A percentile compares a stretch with the other conserved stretches of the same genome.
Evolutionary conservation across 2,113 vertebrate species (phyloP).

Genomic region (Ascaphus truei): DNA sequence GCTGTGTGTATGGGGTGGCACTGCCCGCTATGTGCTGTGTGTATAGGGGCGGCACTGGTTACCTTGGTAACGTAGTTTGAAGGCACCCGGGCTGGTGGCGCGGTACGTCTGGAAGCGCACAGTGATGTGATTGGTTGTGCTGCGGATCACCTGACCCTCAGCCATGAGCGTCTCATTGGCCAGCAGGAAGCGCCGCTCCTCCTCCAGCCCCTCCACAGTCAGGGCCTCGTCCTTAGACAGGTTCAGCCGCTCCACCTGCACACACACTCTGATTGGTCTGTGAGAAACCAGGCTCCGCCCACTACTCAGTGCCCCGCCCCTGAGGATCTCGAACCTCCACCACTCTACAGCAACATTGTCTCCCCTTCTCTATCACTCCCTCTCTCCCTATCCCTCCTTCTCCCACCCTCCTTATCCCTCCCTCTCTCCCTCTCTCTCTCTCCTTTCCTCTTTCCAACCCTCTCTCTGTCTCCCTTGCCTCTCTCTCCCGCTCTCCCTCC

Average conservation of each 20-base stretch:
- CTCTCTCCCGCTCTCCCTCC: conserved; percentile 62
- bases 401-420: conserved; percentile 67
- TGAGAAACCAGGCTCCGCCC: background rate
- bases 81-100: conserved; percentile 69
- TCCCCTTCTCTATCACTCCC: background rate
- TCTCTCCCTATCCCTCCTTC: background rate
- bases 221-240: conserved; percentile 82
- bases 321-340: background rate
- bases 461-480: conserved; percentile 62
- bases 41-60: no score
- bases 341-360: no score
- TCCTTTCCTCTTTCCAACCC: background rate
- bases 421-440: conserved; percentile 59
- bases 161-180: conserved; percentile 85
- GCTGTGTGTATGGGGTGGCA: no score
- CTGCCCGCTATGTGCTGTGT: no score
- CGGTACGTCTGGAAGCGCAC: conserved; percentile 81
- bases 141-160: conserved; percentile 87
- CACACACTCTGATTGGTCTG: background rate
- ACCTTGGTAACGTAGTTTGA: conserved; percentile 90
- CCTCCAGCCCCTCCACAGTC: conserved; percentile 72
- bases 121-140: conserved; percentile 81
- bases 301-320: background rate
- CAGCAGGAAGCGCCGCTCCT: conserved; percentile 66
- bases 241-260: conserved; percentile 80